A percentile compares a stretch with the other conserved stretches of the same genome.
Conservation (phyloP, 1,140 invertebrate genomes). For the Batillaria attramentaria region DNA sequence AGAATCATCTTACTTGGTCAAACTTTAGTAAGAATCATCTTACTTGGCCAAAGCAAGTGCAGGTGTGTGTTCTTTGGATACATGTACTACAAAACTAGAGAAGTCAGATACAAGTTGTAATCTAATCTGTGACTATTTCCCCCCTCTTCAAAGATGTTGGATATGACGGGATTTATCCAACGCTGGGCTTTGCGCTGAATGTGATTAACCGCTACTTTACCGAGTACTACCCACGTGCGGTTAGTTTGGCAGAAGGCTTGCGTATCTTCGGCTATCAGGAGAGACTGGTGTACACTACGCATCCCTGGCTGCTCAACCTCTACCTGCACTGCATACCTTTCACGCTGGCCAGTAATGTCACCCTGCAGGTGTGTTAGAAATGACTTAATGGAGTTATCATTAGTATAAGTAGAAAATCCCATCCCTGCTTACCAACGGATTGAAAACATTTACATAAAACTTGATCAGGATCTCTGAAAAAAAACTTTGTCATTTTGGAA, state of each 20-base stretch:
- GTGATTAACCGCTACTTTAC: slow-evolving; percentile 63
- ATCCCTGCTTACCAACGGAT: no score
- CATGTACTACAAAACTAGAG: no score
- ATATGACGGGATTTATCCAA: slow-evolving; percentile 52
- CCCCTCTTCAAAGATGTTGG: slow-evolving; percentile 68
- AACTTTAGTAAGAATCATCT: no score
- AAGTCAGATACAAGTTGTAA: no score
- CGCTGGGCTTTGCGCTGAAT: slow-evolving; percentile 59
- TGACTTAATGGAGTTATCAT: no score
- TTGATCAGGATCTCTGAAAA: no score
- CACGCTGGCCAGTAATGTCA: slow-evolving; percentile 46
- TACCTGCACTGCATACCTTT: slow-evolving; percentile 63
- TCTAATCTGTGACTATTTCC: background rate
- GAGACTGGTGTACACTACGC: slow-evolving; percentile 66
- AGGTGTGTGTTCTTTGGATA: background rate
- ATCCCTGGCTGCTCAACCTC: slow-evolving; percentile 65
- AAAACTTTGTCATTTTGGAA: no score
- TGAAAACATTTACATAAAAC: no score
- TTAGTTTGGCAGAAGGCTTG: slow-evolving; percentile 50
- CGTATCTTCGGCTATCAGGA: slow-evolving; percentile 49
- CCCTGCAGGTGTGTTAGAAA: slow-evolving; percentile 54
- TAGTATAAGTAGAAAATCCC: no score
- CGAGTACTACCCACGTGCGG: slow-evolving; percentile 61
- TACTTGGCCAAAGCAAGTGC: background rate
- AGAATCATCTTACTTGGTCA: no score